These are phyloP conservation scores for Parazoanthus darwini DNA, from an alignment of 92 coral and sea anemone species.

Conservation along the genomic window DNA sequence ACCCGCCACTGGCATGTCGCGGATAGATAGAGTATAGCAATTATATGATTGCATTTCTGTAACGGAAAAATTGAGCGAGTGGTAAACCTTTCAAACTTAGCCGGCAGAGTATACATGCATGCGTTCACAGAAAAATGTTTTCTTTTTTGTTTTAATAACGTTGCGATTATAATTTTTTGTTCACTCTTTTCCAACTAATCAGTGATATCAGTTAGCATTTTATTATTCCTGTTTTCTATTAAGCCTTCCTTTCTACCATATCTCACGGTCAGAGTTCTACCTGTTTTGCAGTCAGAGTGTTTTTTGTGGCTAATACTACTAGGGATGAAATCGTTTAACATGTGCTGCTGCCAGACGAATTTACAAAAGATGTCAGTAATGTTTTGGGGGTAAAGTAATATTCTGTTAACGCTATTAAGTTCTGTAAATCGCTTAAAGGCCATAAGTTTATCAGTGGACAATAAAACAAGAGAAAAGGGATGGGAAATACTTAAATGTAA, in stretches of 20 bases:
- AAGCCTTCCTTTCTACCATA: not conserved
- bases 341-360: not conserved
- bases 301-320: not conserved
- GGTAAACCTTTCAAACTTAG: not conserved
- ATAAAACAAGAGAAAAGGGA: not conserved
- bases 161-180: not conserved
- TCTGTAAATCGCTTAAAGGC: not conserved
- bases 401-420: not conserved
- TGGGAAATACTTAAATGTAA: not conserved
- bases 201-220: not conserved
- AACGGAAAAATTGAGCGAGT: not conserved
- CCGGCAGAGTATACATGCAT: too few species aligned
- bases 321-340: not conserved
- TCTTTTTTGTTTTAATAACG: too few species aligned
- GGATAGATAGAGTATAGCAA: conserved; percentile 7
- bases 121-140: not conserved
- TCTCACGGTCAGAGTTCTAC: not conserved
- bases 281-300: too few species aligned
- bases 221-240: not conserved
- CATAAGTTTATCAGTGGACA: not conserved
- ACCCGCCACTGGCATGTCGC: not conserved
- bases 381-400: not conserved
- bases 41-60: conserved; percentile 12
- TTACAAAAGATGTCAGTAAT: not conserved
- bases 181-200: not conserved